Percentiles rank a stretch among this genome's conserved stretches.
Conservation (phyloP, 2,113 vertebrate species). For the Myodes glareolus region DNA sequence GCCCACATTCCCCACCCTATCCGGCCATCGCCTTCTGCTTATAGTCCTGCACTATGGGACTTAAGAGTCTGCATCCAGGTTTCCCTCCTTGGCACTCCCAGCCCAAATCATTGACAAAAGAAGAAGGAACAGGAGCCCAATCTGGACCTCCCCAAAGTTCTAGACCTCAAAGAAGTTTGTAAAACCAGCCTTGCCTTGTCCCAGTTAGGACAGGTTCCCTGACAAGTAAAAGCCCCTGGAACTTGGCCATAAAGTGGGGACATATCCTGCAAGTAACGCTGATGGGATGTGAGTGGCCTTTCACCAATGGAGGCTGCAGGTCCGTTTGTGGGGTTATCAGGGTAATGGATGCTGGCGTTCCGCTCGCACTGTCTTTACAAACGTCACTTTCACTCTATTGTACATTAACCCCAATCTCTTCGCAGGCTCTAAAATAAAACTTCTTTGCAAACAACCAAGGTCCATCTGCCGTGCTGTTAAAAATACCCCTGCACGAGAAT, state of each 20-base stretch:
- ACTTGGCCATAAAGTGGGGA: conserved; percentile 80
- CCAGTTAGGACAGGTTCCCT: conserved; percentile 74
- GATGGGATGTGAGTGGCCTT: conserved; percentile 86
- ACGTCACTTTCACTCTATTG: conserved; percentile 88
- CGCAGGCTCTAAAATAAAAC: conserved; percentile 84
- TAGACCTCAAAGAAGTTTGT: conserved; percentile 60
- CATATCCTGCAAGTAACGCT: conserved; percentile 81
- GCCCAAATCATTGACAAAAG: neutral
- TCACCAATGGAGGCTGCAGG: conserved; percentile 82
- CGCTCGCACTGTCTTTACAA: conserved; percentile 85
- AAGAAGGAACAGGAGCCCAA: conserved; percentile 23
- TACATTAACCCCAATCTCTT: conserved; percentile 87
- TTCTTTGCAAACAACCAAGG: conserved; percentile 82
- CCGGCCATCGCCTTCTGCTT: neutral
- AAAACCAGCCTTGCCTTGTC: conserved; percentile 68
- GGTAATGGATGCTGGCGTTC: conserved; percentile 88
- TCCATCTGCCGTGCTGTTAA: conserved; percentile 80
- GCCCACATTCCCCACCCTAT: neutral
- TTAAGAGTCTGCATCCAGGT: neutral
- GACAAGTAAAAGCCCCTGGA: conserved; percentile 81
- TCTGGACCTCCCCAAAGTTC: conserved; percentile 52
- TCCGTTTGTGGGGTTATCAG: conserved; percentile 84
- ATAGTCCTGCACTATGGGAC: neutral
- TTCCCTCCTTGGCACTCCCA: neutral
- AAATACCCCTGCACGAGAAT: conserved; percentile 77